These are phyloP conservation scores for Papilio dardanus DNA, from an alignment of 1,140 invertebrate genomes.

Conservation along the genomic window DNA sequence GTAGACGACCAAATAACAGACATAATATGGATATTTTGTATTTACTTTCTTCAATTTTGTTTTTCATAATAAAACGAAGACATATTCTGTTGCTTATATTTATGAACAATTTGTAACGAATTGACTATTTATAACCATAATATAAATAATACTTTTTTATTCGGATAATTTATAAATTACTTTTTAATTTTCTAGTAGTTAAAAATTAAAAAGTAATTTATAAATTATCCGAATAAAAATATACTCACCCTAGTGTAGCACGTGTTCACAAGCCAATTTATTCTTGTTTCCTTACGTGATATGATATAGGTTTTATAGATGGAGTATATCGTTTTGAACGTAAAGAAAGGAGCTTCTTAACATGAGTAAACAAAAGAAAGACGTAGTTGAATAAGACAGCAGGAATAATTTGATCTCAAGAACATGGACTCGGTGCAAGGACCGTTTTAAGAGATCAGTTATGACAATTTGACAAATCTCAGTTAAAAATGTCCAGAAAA, in stretches of 20 bases:
- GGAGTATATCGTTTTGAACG: neutral
- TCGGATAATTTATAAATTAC: no score
- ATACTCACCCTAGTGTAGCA: neutral
- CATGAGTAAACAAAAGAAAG: neutral
- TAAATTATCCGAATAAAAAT: neutral
- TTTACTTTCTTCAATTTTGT: constrained; percentile 24
- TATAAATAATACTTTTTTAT: no score
- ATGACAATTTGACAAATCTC: constrained; percentile 38
- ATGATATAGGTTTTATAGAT: neutral
- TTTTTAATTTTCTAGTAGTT: no score
- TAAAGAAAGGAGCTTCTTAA: neutral
- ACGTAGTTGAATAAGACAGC: neutral
- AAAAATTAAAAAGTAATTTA: no score
- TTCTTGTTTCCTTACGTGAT: constrained; percentile 32
- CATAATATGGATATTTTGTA: constrained; percentile 39
- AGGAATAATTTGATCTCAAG: neutral
- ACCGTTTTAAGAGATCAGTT: neutral
- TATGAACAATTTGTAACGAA: no score
- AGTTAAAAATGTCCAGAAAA: constrained; percentile 3
- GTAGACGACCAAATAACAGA: constrained; percentile 42
- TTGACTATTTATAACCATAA: no score
- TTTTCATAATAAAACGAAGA: no score
- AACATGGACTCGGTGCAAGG: neutral
- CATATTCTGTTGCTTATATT: no score
- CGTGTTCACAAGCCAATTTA: constrained; percentile 6